Base-by-base conservation (phyloP, 2,888 invertebrate genomes). In the Acleris sparsana region DNA sequence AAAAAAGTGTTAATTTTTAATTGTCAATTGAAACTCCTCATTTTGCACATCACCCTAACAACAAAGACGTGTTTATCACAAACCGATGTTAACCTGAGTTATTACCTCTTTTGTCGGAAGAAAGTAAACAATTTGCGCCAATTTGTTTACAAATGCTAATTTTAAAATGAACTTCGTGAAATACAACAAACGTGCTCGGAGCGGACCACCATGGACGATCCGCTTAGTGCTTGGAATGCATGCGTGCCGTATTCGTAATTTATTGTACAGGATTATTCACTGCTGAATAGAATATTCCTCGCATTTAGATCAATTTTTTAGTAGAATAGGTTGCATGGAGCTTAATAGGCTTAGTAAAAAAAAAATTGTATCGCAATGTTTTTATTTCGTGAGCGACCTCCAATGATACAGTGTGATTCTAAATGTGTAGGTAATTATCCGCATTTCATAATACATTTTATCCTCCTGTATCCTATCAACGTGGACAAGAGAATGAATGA, bases 131-230 rank as follows among this genome's bases (percentile, higher is more conserved):
- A 85, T 88, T 85, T 80, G 75, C 83, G 78, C 80, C 82, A 86
- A 86, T 88, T 85, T 85, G 88, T 89, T 87, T 87, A 82, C 85
- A 72, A 79, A 87, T 84, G 89, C 87, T 88, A 89, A 92, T 92
- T 91, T 92, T 90, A 87, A 90, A 91, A 89, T 89, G 86, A 87
- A 88, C 89, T 80, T 88, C 86, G 84, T 85, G 86, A 85, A 87
- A 83, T 88, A 85, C 84, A 85, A 87, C 87, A 89, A 89, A 91
- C 92, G 90, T 91, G 91, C 88, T 74, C 80, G 72, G 73, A 72
- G 74, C 73, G 80, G 92, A 92, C 92, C 92, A 92, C 92, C 92
- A 71, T 80, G 76, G 84, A 85, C 62, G 86, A 80, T 76, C 58
- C 63, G 58, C 64, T 63, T 63, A 60, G 64, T 60, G 59, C 68